phyloP scores from a whole-genome alignment of 2,888 invertebrate species.

The Danaus chrysippus region DNA sequence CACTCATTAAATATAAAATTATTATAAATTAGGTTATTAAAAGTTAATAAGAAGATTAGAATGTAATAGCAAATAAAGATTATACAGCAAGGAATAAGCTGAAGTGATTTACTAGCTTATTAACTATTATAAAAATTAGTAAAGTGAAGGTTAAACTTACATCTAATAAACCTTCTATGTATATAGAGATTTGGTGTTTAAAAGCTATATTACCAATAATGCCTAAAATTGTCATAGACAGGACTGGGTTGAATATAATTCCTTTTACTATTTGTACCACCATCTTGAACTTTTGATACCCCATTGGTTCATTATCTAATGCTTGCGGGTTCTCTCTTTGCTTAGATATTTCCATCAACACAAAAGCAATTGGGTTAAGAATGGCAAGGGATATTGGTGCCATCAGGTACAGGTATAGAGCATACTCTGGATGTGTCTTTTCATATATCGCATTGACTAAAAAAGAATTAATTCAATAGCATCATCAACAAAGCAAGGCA shows the following conservation, averaged over 20 bases:
- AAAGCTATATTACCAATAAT: constrained; percentile 91
- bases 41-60: too few species aligned
- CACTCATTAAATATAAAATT: too few species aligned
- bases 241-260: constrained; percentile 91
- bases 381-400: constrained; percentile 96
- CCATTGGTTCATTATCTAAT: constrained; percentile 32
- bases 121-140: constrained; percentile 1
- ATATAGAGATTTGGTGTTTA: constrained; percentile 86
- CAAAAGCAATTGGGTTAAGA: constrained; percentile 94
- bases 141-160: constrained; percentile 61
- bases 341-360: constrained; percentile 90
- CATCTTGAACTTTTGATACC: constrained; percentile 48
- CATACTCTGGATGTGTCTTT: constrained; percentile 92
- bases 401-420: constrained; percentile 93
- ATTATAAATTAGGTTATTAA: too few species aligned
- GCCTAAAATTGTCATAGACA: constrained; percentile 95
- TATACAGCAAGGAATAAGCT: not conserved
- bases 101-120: constrained; percentile 1
- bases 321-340: constrained; percentile 57
- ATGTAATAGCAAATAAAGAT: not conserved
- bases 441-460: constrained; percentile 92
- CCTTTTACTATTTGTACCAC: constrained; percentile 80
- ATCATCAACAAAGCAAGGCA: not conserved
- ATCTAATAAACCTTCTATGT: constrained; percentile 86
- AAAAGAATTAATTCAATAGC: constrained; percentile 34